Conservation (phyloP, 2,797 vertebrate genomes). For the Myotis daubentonii region DNA sequence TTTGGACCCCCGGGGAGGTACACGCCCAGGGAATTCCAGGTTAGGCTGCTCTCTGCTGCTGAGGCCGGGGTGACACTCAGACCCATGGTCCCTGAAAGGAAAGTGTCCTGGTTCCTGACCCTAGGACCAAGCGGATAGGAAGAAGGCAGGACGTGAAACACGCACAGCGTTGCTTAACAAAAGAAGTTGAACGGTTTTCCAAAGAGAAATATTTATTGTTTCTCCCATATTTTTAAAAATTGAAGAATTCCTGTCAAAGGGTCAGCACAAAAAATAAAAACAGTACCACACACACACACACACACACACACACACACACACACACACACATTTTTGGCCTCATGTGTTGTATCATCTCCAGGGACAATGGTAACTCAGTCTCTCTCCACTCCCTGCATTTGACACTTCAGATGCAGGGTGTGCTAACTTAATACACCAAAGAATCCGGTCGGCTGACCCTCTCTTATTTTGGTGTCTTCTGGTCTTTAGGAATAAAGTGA, state of each 20-base stretch:
- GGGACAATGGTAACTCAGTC: constrained; percentile 7
- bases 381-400: background rate
- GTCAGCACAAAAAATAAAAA: background rate
- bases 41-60: background rate
- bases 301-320: background rate
- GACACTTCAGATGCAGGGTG: background rate
- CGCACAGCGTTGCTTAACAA: constrained; percentile 62
- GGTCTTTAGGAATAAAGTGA: constrained; percentile 9
- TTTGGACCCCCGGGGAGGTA: background rate
- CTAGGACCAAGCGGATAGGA: background rate
- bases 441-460: background rate
- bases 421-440: background rate
- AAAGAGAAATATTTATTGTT: constrained; percentile 16
- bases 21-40: background rate
- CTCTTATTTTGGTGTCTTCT: background rate
- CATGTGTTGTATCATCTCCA: background rate
- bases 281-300: too few species aligned
- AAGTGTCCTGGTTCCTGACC: background rate
- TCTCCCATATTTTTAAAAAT: background rate
- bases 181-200: constrained; percentile 52
- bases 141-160: background rate
- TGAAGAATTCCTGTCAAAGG: background rate
- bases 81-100: background rate
- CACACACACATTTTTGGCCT: background rate
- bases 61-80: background rate